Conservation (phyloP, 2,797 vertebrate genomes). For the Syndactyla subalaris region DNA sequence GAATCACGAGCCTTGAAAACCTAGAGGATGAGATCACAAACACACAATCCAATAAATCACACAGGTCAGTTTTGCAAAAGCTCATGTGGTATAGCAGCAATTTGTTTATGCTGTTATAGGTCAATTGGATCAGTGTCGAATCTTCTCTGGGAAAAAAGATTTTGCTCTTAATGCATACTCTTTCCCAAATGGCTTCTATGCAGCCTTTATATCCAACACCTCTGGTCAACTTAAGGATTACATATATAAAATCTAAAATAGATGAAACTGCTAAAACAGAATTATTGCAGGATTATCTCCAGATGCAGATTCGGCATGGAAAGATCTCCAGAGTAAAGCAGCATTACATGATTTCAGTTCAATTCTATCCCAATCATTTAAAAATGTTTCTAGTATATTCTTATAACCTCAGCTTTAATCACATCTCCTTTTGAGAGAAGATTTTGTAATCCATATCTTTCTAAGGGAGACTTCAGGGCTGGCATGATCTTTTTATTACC, state of each 20-base stretch:
- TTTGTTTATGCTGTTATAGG: not conserved
- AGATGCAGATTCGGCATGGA: not conserved
- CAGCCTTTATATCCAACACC: not conserved
- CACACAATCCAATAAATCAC: slow-evolving; percentile 34
- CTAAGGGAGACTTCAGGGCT: not conserved
- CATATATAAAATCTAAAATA: slow-evolving; percentile 12
- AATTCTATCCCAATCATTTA: not conserved
- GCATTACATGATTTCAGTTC: not conserved
- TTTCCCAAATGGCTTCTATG: not conserved
- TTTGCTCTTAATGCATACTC: not conserved
- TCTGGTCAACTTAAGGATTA: slow-evolving; percentile 11
- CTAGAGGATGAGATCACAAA: slow-evolving; percentile 13
- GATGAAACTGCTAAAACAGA: slow-evolving; percentile 15
- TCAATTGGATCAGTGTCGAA: slow-evolving; percentile 20
- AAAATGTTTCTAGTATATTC: not conserved
- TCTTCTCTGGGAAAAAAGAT: not conserved
- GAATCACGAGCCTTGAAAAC: slow-evolving; percentile 37
- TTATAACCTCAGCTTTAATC: not conserved
- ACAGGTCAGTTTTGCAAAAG: not conserved
- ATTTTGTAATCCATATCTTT: slow-evolving; percentile 11
- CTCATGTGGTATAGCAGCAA: not conserved
- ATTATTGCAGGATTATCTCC: slow-evolving; percentile 25
- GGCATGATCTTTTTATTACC: not conserved
- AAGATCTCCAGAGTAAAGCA: not conserved
- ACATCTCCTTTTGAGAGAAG: not conserved